Evolutionary conservation across 53 echinoderm and acorn worm genomes (phyloP), one percentile per base, ranked within the genome.

Genomic region (Paracentrotus lividus): DNA sequence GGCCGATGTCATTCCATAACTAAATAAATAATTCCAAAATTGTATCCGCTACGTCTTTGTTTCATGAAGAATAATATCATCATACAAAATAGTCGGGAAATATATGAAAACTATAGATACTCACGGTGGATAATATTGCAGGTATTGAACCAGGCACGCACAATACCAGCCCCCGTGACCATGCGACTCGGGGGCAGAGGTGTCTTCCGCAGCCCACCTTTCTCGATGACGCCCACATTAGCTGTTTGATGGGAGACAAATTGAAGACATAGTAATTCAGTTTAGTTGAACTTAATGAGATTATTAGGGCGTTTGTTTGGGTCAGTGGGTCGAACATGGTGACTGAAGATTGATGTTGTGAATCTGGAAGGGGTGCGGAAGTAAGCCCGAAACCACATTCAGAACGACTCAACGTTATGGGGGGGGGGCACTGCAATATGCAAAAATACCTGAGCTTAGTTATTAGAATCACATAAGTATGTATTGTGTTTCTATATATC

Each of bases 81-180:
- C n/a, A n/a, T n/a, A n/a, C n/a, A n/a, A n/a, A n/a, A n/a, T n/a
- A n/a, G n/a, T n/a, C n/a, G n/a, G n/a, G n/a, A n/a, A n/a, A n/a
- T n/a, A n/a, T n/a, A n/a, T n/a, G n/a, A n/a, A n/a, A n/a, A n/a
- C n/a, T n/a, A n/a, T n/a, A n/a, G n/a, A n/a, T n/a, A 94, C 96
- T 95, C 92, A 96, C 96, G 93, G 69, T 0, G 95, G 95, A 33
- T 93, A 96, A 44, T 97, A 97, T 97, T 93, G 49, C 97, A 97
- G 21, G 95, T 95, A n/a, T 94, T 69, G 32, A 97, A 55, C 97
- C 97, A 97, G 69, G 27, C 90, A 4, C 90, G 16, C n/a, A 24
- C 66, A 42, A 60, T 55, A 29, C 57, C 84, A 31, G 68, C 77
- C 26, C 53, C 81, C 14, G 64, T 66, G n/a, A n/a, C n/a, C n/a